Conservation (phyloP, 2,888 invertebrate genomes). For the Anorthoa munda region DNA sequence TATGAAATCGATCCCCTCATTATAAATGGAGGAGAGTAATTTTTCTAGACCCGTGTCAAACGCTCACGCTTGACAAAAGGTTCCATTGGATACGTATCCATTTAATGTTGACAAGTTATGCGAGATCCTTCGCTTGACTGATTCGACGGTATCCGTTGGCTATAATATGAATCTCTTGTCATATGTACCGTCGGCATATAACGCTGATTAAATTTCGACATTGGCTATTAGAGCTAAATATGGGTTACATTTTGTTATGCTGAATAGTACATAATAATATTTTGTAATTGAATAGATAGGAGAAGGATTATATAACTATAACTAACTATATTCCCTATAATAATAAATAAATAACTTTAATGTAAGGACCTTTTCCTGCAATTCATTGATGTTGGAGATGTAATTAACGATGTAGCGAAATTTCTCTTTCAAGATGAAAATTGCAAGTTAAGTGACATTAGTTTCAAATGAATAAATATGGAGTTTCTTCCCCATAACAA, state of each 20-base stretch:
- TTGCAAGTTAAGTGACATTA: no score
- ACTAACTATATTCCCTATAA: no score
- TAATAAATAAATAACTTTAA: no score
- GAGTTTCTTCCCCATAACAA: no score
- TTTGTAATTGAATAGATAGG: no score
- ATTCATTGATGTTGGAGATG: no score
- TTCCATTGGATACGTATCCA: slow-evolving; percentile 48
- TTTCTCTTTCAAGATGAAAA: no score
- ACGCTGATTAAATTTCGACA: slow-evolving; percentile 28
- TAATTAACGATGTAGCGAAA: no score
- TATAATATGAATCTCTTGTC: slow-evolving; percentile 43
- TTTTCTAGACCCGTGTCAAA: slow-evolving; percentile 59
- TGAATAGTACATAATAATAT: no score
- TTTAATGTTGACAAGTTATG: slow-evolving; percentile 52
- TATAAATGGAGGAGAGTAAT: slow-evolving; percentile 52
- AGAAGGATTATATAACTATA: no score
- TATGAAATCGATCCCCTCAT: slow-evolving; percentile 49
- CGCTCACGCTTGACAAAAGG: slow-evolving; percentile 27
- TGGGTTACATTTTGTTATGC: background rate
- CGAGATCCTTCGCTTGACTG: slow-evolving; percentile 31
- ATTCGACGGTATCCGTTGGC: slow-evolving; percentile 47
- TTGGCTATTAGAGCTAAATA: background rate
- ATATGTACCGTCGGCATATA: slow-evolving; percentile 28
- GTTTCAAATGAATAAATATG: no score
- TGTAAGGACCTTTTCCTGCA: no score